Evolutionary conservation across 2,888 invertebrate genomes (phyloP).

Genomic region (Lepidochrysops patricia): DNA sequence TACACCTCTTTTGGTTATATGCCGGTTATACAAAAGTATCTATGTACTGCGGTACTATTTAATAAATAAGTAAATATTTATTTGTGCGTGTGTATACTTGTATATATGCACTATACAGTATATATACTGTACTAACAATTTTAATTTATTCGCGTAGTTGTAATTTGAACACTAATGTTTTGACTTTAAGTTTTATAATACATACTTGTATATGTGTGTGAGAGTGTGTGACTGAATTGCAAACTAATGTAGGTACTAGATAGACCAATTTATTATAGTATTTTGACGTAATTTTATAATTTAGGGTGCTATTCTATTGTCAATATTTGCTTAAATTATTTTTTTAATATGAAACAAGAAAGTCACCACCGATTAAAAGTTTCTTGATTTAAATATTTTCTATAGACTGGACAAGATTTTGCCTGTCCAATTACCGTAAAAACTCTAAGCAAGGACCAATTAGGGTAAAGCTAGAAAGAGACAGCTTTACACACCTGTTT

Average conservation of each 20-base stretch:
- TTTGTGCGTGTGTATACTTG: neutral
- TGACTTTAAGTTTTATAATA: neutral
- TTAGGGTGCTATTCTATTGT: neutral
- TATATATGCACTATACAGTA: neutral
- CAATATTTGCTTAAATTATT: neutral
- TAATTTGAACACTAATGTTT: neutral
- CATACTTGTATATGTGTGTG: neutral
- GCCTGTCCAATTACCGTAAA: neutral
- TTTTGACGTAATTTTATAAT: neutral
- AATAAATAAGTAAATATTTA: too few relatives aligned
- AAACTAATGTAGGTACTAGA: neutral
- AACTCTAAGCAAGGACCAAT: too few relatives aligned
- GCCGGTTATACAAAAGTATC: too few relatives aligned
- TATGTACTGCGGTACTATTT: too few relatives aligned
- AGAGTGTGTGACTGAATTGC: neutral
- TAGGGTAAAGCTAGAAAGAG: neutral
- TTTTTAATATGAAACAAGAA: neutral
- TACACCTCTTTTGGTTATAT: too few relatives aligned
- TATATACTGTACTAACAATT: neutral
- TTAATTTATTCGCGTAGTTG: slow-evolving; percentile 3
- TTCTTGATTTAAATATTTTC: too few relatives aligned
- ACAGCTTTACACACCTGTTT: neutral
- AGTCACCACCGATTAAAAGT: too few relatives aligned
- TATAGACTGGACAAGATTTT: neutral
- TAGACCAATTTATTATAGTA: neutral